Evolutionary conservation across 1,140 invertebrate genomes (phyloP), one percentile per base, ranked within the genome.

Genomic region (Calephelis virginiensis): DNA sequence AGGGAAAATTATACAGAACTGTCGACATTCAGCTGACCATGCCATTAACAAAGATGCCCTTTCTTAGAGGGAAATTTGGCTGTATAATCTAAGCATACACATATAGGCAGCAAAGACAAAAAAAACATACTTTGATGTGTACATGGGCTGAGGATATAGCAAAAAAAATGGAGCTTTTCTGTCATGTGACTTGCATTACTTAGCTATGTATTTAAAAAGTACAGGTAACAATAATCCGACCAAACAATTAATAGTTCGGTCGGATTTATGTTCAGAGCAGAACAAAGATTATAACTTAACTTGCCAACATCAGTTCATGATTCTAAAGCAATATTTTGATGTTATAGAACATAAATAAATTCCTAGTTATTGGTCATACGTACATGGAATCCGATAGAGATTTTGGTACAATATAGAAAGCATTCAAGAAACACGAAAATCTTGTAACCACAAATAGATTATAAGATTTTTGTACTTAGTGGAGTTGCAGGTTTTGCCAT

Each of bases 251-350:
- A 48, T 48, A 48, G 47, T 48, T 48, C n/a, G 47, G 12, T 48
- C 47, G 47, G 47, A 48, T n/a, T 48, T n/a, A 48, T n/a, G 47
- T 48, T 48, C 47, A 48, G 47, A n/a, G 6, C 47, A 48, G 47
- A 48, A 48, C 11, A 48, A 48, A 48, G 6, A 48, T 48, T 48
- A 12, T 48, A 48, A 48, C 12, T 48, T 48, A 48, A 48, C n/a
- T 48, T 48, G 47, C 47, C 47, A 48, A 48, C n/a, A n/a, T n/a
- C 11, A 47, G 28, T 28, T 28, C 2, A 28, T 4, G 28, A 28
- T 28, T 28, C 28, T 28, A 28, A 28, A 28, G 28, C 28, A 28
- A 28, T 28, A 28, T 28, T 28, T 28, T 28, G 28, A 28, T 28
- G 28, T 28, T 28, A 28, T 28, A 28, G 28, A 3, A 28, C 28